A percentile compares a stretch with the other conserved stretches of the same genome.
phyloP scores from a whole-genome alignment of 2,888 invertebrate genomes.

The Phanerotoma sp. region DNA sequence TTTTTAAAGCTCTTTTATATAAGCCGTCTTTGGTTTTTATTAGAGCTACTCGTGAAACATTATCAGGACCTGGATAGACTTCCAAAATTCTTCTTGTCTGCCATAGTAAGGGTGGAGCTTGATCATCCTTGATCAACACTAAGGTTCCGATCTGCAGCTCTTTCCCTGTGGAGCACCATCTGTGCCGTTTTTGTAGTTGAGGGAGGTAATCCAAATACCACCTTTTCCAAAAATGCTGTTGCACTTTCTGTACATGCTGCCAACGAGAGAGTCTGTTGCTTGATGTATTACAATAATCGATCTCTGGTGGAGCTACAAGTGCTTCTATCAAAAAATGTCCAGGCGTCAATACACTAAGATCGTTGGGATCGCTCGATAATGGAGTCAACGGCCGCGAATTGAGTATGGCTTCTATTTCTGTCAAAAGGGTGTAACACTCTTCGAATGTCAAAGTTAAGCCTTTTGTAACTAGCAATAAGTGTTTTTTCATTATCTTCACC shows the following conservation, averaged over 20 bases:
- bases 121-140: slow-evolving; percentile 44
- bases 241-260: slow-evolving; percentile 32
- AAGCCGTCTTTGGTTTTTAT: slow-evolving; percentile 36
- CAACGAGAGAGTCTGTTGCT: slow-evolving; percentile 29
- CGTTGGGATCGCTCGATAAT: slow-evolving; percentile 23
- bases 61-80: slow-evolving; percentile 41
- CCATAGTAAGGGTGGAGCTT: slow-evolving; percentile 42
- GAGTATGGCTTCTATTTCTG: slow-evolving; percentile 22
- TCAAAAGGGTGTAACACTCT: slow-evolving; percentile 20
- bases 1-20: too few relatives aligned
- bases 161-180: slow-evolving; percentile 19
- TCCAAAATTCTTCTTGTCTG: slow-evolving; percentile 35
- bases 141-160: slow-evolving; percentile 37
- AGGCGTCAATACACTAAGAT: slow-evolving; percentile 12
- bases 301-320: slow-evolving; percentile 14
- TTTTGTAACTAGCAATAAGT: slow-evolving; percentile 18
- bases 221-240: slow-evolving; percentile 29
- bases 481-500: slow-evolving; percentile 19
- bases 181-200: slow-evolving; percentile 28
- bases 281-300: slow-evolving; percentile 7
- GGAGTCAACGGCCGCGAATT: slow-evolving; percentile 27
- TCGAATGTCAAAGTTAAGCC: slow-evolving; percentile 20
- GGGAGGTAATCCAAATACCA: slow-evolving; percentile 31
- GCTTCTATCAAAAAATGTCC: slow-evolving; percentile 23
- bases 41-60: slow-evolving; percentile 37